Evolutionary conservation across 2,888 invertebrate genomes (phyloP).

Genomic region (Brassicogethes aeneus): DNA sequence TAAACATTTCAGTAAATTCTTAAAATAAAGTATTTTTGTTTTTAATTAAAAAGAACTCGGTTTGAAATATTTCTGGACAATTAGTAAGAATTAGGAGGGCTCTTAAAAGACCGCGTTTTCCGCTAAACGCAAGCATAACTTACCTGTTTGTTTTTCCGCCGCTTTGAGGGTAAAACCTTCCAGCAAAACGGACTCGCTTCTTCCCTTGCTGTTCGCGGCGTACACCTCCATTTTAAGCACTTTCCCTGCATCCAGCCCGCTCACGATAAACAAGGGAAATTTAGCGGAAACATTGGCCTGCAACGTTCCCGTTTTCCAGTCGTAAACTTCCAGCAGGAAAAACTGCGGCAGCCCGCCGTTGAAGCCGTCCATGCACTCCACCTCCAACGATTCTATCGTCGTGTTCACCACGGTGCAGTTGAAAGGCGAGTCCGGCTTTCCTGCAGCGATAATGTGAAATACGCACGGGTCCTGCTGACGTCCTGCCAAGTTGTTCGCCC

Average conservation of each 20-base stretch:
- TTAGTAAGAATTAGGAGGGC: too few species aligned
- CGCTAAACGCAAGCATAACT: constrained; percentile 26
- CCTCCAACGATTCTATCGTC: constrained; percentile 67
- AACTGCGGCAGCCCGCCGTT: constrained; percentile 70
- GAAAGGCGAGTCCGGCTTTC: constrained; percentile 67
- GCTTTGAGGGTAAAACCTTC: constrained; percentile 68
- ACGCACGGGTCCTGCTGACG: constrained; percentile 65
- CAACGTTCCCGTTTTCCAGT: constrained; percentile 33
- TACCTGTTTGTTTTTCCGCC: constrained; percentile 71
- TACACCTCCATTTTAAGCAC: constrained; percentile 70
- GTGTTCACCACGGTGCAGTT: constrained; percentile 71
- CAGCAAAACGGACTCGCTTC: constrained; percentile 61
- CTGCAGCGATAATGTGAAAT: constrained; percentile 65
- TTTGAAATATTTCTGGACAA: too few species aligned
- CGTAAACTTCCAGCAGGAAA: constrained; percentile 65
- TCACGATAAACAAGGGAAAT: constrained; percentile 66
- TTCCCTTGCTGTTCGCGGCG: constrained; percentile 74
- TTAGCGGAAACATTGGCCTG: constrained; percentile 62
- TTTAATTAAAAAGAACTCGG: too few species aligned
- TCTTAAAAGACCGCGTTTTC: too few species aligned
- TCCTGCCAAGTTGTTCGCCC: constrained; percentile 63
- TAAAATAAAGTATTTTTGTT: too few species aligned
- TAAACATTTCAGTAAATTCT: too few species aligned
- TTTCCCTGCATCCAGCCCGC: constrained; percentile 69
- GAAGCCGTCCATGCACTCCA: constrained; percentile 64